These are phyloP conservation scores for Pseudopipra pipra DNA, from an alignment of 2,113 vertebrate species.

Conservation along the genomic window DNA sequence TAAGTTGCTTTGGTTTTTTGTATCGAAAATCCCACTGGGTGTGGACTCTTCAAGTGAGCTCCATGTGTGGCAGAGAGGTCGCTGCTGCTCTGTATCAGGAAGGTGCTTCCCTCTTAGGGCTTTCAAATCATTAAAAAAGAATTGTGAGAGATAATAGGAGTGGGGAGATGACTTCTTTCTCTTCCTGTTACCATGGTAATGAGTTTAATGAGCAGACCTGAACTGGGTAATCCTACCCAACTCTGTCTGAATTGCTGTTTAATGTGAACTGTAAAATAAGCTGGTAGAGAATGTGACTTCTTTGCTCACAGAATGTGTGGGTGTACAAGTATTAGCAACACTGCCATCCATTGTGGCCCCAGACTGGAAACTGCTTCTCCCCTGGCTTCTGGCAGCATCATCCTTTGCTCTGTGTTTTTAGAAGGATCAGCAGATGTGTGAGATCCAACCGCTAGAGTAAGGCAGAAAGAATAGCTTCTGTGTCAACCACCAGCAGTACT, in stretches of 20 bases:
- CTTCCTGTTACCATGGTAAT: conserved; percentile 48
- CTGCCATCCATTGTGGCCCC: conserved; percentile 7
- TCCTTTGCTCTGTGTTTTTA: neutral
- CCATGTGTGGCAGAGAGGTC: neutral
- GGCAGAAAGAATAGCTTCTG: neutral
- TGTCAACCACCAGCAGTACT: neutral
- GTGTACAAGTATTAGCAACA: neutral
- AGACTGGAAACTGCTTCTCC: neutral
- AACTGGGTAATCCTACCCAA: neutral
- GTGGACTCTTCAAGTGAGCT: neutral
- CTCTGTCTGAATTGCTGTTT: conserved; percentile 1
- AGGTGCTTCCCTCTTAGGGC: neutral
- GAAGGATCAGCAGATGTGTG: neutral
- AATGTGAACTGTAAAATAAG: conserved; percentile 18
- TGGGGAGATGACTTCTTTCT: neutral
- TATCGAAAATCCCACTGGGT: neutral
- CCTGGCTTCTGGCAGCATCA: rapidly evolving
- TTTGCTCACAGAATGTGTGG: neutral
- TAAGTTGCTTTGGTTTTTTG: neutral
- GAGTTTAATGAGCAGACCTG: neutral
- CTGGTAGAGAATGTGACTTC: neutral
- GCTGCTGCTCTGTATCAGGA: neutral
- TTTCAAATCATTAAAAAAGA: conserved; percentile 31
- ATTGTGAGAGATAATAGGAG: neutral
- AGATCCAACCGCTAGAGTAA: neutral